Conservation (phyloP, 2,113 vertebrate genomes). For the Gasterosteus nipponicus region DNA sequence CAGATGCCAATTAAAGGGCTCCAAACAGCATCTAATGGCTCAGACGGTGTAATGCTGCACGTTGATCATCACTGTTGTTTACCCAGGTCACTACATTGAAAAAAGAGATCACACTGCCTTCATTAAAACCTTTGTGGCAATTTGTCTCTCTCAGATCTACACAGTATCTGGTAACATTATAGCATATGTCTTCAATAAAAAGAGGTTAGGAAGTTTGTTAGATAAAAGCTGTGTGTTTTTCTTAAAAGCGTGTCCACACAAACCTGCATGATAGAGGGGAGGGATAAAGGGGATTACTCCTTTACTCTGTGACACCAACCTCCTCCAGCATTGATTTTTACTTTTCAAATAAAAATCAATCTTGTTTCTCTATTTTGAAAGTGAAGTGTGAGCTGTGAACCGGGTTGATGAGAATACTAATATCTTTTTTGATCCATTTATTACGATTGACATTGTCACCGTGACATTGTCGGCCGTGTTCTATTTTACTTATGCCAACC, state of each 20-base stretch:
- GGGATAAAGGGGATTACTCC: background rate
- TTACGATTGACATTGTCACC: too few relatives aligned
- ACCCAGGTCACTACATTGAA: slow-evolving; percentile 49
- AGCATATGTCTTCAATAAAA: slow-evolving; percentile 40
- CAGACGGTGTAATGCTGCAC: slow-evolving; percentile 22
- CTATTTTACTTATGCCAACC: too few relatives aligned
- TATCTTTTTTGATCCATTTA: too few relatives aligned
- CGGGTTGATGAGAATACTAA: background rate
- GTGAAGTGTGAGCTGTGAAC: background rate
- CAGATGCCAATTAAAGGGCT: slow-evolving; percentile 46
- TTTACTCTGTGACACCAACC: background rate
- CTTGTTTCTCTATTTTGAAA: background rate
- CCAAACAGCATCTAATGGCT: slow-evolving; percentile 60
- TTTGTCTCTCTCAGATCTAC: slow-evolving; percentile 42
- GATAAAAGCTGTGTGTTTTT: slow-evolving; percentile 27
- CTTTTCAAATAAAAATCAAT: background rate
- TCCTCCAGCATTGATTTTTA: background rate
- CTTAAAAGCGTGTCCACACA: background rate
- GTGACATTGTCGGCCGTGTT: too few relatives aligned
- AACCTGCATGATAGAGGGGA: background rate
- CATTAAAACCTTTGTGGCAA: slow-evolving; percentile 54
- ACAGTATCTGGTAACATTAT: slow-evolving; percentile 20
- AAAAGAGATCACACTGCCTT: slow-evolving; percentile 34
- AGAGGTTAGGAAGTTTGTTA: slow-evolving; percentile 16
- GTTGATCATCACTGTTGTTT: slow-evolving; percentile 60